These are phyloP conservation scores for Hydroisotoma schaefferi DNA, from an alignment of 2,888 invertebrate species.

Conservation along the genomic window DNA sequence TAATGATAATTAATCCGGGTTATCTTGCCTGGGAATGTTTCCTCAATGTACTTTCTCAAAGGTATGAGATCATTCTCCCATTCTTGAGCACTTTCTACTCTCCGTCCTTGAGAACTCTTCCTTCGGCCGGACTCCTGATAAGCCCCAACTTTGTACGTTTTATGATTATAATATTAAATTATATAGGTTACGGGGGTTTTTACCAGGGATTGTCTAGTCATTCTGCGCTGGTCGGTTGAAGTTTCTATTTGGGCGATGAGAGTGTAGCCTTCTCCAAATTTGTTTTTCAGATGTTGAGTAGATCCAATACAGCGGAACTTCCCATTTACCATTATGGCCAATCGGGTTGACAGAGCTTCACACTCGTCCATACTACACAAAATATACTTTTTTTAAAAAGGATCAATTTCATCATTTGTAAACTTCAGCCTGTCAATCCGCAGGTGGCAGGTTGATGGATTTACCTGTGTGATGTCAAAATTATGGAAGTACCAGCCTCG, in stretches of 20 bases:
- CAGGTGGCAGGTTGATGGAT: too few species aligned
- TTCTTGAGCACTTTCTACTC: conserved; percentile 24
- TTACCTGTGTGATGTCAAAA: conserved; percentile 73
- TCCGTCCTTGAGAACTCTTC: conserved; percentile 23
- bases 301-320: conserved; percentile 68
- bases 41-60: conserved; percentile 43
- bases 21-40: conserved; percentile 38
- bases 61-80: conserved; percentile 47
- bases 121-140: conserved; percentile 44
- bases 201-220: conserved; percentile 51
- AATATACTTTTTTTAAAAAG: background rate
- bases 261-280: conserved; percentile 66
- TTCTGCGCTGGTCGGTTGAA: conserved; percentile 33
- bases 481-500: conserved; percentile 67
- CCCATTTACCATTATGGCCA: conserved; percentile 73
- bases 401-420: background rate
- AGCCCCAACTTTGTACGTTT: conserved; percentile 68
- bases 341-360: conserved; percentile 70
- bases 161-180: conserved; percentile 56
- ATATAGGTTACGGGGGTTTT: conserved; percentile 56
- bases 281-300: conserved; percentile 71
- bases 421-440: too few species aligned
- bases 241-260: conserved; percentile 57
- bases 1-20: too few species aligned
- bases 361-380: conserved; percentile 76